phyloP scores from a whole-genome alignment of 2,888 invertebrate species.

The Synanthedon formicaeformis region DNA sequence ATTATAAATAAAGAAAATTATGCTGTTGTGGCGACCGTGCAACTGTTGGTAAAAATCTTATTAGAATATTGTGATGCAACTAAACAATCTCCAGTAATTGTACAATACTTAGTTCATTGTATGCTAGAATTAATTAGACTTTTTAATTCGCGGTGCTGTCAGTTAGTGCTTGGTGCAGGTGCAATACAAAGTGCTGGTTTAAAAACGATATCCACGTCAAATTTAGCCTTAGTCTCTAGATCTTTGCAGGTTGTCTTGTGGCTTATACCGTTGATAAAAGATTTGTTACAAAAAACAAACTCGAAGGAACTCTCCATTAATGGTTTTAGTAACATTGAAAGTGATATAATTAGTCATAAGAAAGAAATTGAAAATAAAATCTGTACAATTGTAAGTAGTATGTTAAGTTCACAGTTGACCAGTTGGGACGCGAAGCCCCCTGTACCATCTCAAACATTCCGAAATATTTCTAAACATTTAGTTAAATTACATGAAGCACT shows the following conservation, averaged over 20 bases:
- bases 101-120: conserved; percentile 84
- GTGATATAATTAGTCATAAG: conserved; percentile 88
- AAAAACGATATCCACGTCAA: conserved; percentile 94
- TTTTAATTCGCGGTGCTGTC: conserved; percentile 90
- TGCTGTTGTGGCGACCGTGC: conserved; percentile 83
- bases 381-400: conserved; percentile 87
- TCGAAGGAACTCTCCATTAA: conserved; percentile 55
- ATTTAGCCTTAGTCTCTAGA: conserved; percentile 87
- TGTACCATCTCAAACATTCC: conserved; percentile 91
- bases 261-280: conserved; percentile 79
- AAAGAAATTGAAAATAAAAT: conserved; percentile 94
- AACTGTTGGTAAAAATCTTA: conserved; percentile 89
- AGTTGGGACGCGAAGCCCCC: conserved; percentile 96
- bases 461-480: conserved; percentile 88
- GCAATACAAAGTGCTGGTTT: conserved; percentile 94
- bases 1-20: conserved; percentile 78
- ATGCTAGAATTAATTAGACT: conserved; percentile 90
- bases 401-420: conserved; percentile 82
- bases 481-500: conserved; percentile 93
- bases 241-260: conserved; percentile 85
- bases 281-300: conserved; percentile 75
- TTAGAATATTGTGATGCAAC: conserved; percentile 92
- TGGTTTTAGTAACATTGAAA: conserved; percentile 79
- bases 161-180: conserved; percentile 95
- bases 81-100: conserved; percentile 80